Base-by-base conservation (phyloP, 1,140 invertebrate genomes). In the Pissodes strobi region DNA sequence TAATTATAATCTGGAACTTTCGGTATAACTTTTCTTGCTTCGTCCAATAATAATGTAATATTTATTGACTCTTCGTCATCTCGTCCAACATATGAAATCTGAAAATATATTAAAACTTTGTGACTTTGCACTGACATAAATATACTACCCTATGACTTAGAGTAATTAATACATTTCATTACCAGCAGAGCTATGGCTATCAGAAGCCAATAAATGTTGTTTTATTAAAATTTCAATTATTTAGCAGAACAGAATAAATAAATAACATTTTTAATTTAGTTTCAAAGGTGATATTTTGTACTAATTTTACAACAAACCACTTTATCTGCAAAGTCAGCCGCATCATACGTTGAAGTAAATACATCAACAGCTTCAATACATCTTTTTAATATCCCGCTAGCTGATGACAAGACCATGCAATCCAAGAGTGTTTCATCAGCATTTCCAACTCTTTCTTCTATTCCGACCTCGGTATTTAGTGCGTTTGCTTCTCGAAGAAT, bases 371-470 rank as follows among this genome's bases (percentile, higher is more conserved):
- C 70, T 51, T 79, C 75, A 0, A 81, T 75, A 64, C 79, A 82
- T 10, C 78, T 76, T 19, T 79, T 74, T 3, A 81, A 72, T 15
- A 82, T 64, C 37, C 77, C 72, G 61, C 80, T 81, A 15, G 81
- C 76, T 0, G 78, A 76, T 5, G 78, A 75, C 1, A 83, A 66
- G 21, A 83, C 78, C 17, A 74, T 69, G 0, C 79, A 80, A 58
- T 83, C 81, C 21, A 83, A 67, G 45, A 81, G 75, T 15, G 76
- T 77, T 71, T 83, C 82, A 55, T 81, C 79, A 0, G 79, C 75
- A 69, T 81, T 72, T 38, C 74, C 72, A 2, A 79, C 75, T 30
- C 75, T 67, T 13, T 82, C 77, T 17, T 79, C 72, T 9, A 80
- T 69, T 13, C 71, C 66, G 9, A 75, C 74, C 57, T 80, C 73